These are phyloP conservation scores for Anguilla obscura DNA, from an alignment of 2,797 vertebrate species.

Conservation along the genomic window DNA sequence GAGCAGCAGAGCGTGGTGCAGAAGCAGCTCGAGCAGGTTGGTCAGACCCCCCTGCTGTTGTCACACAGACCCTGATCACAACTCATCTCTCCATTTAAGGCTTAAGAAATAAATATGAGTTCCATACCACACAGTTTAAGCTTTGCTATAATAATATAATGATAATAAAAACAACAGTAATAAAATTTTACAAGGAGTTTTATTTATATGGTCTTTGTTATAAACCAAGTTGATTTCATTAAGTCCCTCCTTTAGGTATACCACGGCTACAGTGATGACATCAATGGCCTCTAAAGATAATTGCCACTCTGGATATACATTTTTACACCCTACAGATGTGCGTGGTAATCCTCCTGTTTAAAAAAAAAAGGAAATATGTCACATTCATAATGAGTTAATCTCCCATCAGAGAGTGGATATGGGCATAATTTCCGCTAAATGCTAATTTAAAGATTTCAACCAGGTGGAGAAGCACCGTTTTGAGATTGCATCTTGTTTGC, in stretches of 20 bases:
- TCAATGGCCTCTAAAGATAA: not conserved
- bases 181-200: no score
- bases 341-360: not conserved
- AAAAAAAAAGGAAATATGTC: not conserved
- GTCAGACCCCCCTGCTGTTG: not conserved
- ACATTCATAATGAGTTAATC: not conserved
- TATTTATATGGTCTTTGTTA: not conserved
- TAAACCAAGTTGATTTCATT: not conserved
- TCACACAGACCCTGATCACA: not conserved
- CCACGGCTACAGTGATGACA: no score
- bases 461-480: not conserved
- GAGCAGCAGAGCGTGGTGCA: slow-evolving; percentile 94
- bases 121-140: not conserved
- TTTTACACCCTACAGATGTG: not conserved
- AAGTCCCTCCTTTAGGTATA: not conserved
- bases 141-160: not conserved
- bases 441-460: not conserved
- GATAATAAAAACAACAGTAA: not conserved
- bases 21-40: slow-evolving; percentile 94
- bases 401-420: not conserved
- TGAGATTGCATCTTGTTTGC: not conserved
- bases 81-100: not conserved
- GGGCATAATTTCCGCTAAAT: not conserved
- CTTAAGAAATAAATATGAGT: not conserved
- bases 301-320: not conserved